Evolutionary conservation across 2,888 invertebrate genomes (phyloP).

Genomic region (Pandemis corylana): DNA sequence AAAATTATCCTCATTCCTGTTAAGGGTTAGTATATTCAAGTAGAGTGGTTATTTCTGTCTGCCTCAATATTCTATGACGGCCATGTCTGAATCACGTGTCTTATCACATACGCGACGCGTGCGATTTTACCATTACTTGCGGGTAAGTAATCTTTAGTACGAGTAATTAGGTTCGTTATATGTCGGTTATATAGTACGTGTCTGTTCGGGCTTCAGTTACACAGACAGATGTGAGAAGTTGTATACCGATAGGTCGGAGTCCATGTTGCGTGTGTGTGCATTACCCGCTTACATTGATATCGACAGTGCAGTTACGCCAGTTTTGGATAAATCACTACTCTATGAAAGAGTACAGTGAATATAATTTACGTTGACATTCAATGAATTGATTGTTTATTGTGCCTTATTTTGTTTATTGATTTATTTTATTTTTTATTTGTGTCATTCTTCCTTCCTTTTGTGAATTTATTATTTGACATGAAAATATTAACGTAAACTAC

Average conservation of each 20-base stretch:
- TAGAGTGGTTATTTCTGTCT: constrained; percentile 44
- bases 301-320: not conserved
- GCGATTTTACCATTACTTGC: constrained; percentile 46
- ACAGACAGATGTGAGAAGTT: not conserved
- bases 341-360: too few species aligned
- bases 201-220: constrained; percentile 28
- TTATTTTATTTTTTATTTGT: too few species aligned
- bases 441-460: too few species aligned
- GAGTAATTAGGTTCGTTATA: constrained; percentile 30
- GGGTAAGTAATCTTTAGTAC: constrained; percentile 25
- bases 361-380: too few species aligned
- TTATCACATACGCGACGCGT: constrained; percentile 64
- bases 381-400: too few species aligned
- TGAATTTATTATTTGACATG: too few species aligned
- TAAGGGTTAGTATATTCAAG: constrained; percentile 1
- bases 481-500: too few species aligned
- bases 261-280: not conserved
- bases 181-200: constrained; percentile 5
- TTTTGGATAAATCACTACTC: too few species aligned
- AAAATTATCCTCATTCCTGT: too few species aligned
- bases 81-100: constrained; percentile 58
- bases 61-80: constrained; percentile 52
- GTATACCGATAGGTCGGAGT: constrained; percentile 7
- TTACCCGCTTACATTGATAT: not conserved
- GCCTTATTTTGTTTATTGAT: too few species aligned